phyloP scores from a whole-genome alignment of 2,797 vertebrate genomes.

The Hephaestus fuliginosus region DNA sequence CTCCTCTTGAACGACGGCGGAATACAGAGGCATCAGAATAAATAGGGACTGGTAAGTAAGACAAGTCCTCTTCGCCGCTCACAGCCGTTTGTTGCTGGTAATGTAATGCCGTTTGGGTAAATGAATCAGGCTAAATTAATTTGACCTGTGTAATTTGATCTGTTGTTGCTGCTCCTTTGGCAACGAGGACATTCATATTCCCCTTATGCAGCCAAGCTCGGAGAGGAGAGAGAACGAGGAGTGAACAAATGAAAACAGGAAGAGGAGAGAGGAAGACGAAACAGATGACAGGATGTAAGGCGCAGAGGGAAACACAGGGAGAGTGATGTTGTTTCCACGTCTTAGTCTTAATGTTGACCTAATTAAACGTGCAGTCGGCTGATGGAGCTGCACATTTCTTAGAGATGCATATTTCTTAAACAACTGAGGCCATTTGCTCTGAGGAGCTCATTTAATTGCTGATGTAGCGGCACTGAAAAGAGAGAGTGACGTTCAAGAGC shows the following conservation, averaged over 20 bases:
- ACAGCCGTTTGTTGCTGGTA: not conserved
- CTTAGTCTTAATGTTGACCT: slow-evolving; percentile 61
- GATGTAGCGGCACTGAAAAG: not conserved
- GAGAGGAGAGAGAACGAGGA: slow-evolving; percentile 4
- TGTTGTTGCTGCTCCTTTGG: not conserved
- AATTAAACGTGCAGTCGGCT: slow-evolving; percentile 64
- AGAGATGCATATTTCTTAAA: slow-evolving; percentile 40
- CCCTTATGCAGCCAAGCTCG: slow-evolving; percentile 3
- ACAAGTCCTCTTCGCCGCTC: not conserved
- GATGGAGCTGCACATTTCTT: slow-evolving; percentile 36
- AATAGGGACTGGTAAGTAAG: not conserved
- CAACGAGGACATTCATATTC: slow-evolving; percentile 33
- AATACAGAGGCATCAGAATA: not conserved
- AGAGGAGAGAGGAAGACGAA: not conserved
- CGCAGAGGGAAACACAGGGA: slow-evolving; percentile 26
- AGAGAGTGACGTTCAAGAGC: not conserved
- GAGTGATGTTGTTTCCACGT: slow-evolving; percentile 43
- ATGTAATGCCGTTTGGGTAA: slow-evolving; percentile 10
- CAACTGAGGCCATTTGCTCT: slow-evolving; percentile 19
- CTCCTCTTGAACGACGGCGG: not conserved
- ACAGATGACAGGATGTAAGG: slow-evolving; percentile 23
- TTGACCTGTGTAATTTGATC: slow-evolving; percentile 48
- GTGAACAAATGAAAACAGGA: not conserved
- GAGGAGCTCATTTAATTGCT: slow-evolving; percentile 41
- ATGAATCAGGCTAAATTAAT: slow-evolving; percentile 35